Evolutionary conservation across 2,113 vertebrate genomes (phyloP).

Genomic region (Coturnix japonica): DNA sequence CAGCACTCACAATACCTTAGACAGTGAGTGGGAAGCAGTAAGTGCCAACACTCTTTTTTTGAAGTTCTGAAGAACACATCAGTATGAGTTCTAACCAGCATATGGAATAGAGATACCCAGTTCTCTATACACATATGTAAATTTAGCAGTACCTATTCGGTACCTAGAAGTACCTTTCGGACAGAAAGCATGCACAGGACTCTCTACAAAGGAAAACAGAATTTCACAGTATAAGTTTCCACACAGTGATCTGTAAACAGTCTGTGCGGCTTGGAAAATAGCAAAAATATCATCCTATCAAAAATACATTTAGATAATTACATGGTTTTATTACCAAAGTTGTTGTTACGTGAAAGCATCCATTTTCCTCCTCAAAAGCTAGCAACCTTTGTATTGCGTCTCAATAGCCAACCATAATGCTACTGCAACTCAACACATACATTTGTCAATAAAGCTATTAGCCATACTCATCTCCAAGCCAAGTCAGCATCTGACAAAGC

Average conservation of each 20-base stretch:
- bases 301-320: constrained; percentile 21
- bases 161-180: no score
- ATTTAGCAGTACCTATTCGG: constrained; percentile 38
- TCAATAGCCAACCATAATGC: background rate
- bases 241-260: background rate
- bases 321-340: background rate
- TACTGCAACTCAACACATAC: background rate
- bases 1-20: constrained; percentile 44
- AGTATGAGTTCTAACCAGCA: constrained; percentile 24
- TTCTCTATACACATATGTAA: background rate
- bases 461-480: constrained; percentile 6
- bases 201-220: constrained; percentile 13
- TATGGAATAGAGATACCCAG: constrained; percentile 40
- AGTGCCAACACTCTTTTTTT: constrained; percentile 16
- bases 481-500: constrained; percentile 28
- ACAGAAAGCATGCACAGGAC: constrained; percentile 55
- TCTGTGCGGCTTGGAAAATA: background rate
- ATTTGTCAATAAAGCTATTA: constrained; percentile 15
- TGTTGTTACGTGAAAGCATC: constrained; percentile 38
- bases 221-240: constrained; percentile 6
- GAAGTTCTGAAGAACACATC: constrained; percentile 42
- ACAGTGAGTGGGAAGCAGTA: constrained; percentile 29
- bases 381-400: constrained; percentile 18
- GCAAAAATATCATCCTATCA: constrained; percentile 2
- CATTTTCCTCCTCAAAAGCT: constrained; percentile 25